Conservation (phyloP, 2,797 vertebrate genomes). For the Alfaro cultratus region DNA sequence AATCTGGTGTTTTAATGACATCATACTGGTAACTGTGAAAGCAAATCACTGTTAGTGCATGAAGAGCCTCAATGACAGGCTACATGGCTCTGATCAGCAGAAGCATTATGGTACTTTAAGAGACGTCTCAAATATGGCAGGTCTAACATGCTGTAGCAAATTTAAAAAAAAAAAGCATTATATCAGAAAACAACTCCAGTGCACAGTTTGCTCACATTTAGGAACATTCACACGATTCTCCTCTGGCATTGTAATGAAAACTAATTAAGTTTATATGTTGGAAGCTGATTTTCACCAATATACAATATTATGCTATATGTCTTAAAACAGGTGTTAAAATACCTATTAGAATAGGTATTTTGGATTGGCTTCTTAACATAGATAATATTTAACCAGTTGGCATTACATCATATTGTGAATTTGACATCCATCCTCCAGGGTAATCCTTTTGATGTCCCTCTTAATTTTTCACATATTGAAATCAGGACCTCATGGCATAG, state of each 20-base stretch:
- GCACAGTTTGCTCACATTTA: background rate
- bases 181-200: background rate
- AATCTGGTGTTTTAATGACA: slow-evolving; percentile 59
- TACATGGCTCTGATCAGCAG: slow-evolving; percentile 32
- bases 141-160: slow-evolving; percentile 33
- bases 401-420: background rate
- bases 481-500: background rate
- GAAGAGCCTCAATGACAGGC: slow-evolving; percentile 38
- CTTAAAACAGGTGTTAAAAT: no score
- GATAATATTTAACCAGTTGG: background rate
- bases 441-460: no score
- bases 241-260: background rate
- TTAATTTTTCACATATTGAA: no score
- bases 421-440: background rate
- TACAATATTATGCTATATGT: no score
- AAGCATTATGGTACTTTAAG: slow-evolving; percentile 30
- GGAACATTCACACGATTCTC: background rate
- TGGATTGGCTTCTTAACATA: background rate
- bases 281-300: background rate
- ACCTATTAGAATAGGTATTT: no score
- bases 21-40: slow-evolving; percentile 56
- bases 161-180: background rate
- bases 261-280: background rate
- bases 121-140: slow-evolving; percentile 60
- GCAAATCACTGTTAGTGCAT: slow-evolving; percentile 38